A percentile compares a stretch with the other conserved stretches of the same genome.
phyloP scores from a whole-genome alignment of 2,888 invertebrate species.

The Spodoptera exigua region DNA sequence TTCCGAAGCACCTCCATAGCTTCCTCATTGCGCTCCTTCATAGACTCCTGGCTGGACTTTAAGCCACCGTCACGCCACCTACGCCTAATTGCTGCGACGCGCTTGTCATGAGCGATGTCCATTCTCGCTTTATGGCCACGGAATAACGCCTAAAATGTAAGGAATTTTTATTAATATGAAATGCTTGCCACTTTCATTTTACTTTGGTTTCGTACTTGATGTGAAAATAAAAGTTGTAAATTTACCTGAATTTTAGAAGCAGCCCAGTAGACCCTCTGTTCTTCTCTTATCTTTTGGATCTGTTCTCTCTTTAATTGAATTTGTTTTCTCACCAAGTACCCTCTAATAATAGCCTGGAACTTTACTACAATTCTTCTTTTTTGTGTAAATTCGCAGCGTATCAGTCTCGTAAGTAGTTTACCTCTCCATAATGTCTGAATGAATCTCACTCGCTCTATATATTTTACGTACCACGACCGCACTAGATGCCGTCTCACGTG shows the following conservation, averaged over 20 bases:
- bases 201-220: too few relatives aligned
- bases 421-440: conserved; percentile 83
- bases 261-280: conserved; percentile 82
- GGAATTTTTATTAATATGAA: not conserved
- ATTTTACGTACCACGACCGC: conserved; percentile 69
- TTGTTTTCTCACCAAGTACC: conserved; percentile 84
- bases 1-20: conserved; percentile 79
- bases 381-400: conserved; percentile 75
- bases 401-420: conserved; percentile 73
- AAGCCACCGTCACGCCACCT: conserved; percentile 81
- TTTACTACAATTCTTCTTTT: conserved; percentile 71
- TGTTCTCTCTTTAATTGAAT: conserved; percentile 81
- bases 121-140: conserved; percentile 83
- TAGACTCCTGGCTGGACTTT: conserved; percentile 74
- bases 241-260: conserved; percentile 91
- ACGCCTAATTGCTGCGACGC: conserved; percentile 72
- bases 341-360: conserved; percentile 84
- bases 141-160: conserved; percentile 79
- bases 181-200: too few relatives aligned
- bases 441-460: conserved; percentile 67
- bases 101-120: conserved; percentile 61
- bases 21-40: conserved; percentile 80
- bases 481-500: conserved; percentile 72
- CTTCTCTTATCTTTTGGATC: conserved; percentile 78
- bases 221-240: too few relatives aligned